phyloP scores from a whole-genome alignment of 2,888 invertebrate genomes.

The Beris morrisii region DNA sequence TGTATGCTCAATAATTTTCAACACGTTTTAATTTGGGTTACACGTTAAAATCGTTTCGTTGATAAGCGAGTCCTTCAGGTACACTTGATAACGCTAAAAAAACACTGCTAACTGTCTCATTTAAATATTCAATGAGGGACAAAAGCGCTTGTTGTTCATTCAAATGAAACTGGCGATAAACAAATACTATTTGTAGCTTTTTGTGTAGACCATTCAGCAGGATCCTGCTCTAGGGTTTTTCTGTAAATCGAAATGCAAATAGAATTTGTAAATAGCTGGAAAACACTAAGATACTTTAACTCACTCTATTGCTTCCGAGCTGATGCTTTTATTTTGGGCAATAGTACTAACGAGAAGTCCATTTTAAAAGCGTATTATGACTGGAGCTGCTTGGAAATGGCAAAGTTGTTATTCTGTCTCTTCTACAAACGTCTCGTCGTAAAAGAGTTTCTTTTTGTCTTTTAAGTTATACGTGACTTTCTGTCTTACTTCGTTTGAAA shows the following conservation, averaged over 20 bases:
- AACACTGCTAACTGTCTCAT: conserved; percentile 26
- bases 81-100: conserved; percentile 5
- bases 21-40: conserved; percentile 37
- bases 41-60: conserved; percentile 31
- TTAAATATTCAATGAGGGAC: conserved; percentile 36
- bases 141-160: conserved; percentile 21
- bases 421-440: neutral
- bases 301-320: conserved; percentile 7
- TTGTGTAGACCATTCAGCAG: conserved; percentile 10
- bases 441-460: neutral
- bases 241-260: conserved; percentile 38
- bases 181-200: conserved; percentile 34
- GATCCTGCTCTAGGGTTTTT: conserved; percentile 18
- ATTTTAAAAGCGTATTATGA: conserved; percentile 14
- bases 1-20: conserved; percentile 32
- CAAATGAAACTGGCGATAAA: conserved; percentile 34
- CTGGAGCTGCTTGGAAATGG: conserved; percentile 15
- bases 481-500: conserved; percentile 21
- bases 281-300: conserved; percentile 27
- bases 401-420: conserved; percentile 7
- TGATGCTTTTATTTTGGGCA: conserved; percentile 6
- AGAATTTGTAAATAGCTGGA: conserved; percentile 39
- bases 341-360: conserved; percentile 21
- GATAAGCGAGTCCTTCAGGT: conserved; percentile 22
- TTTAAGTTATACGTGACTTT: conserved; percentile 25